Percentiles rank a stretch among this genome's conserved stretches.
These are phyloP conservation scores for Chlamydotis undulata DNA, from an alignment of 2,113 vertebrate species.

Conservation along the genomic window DNA sequence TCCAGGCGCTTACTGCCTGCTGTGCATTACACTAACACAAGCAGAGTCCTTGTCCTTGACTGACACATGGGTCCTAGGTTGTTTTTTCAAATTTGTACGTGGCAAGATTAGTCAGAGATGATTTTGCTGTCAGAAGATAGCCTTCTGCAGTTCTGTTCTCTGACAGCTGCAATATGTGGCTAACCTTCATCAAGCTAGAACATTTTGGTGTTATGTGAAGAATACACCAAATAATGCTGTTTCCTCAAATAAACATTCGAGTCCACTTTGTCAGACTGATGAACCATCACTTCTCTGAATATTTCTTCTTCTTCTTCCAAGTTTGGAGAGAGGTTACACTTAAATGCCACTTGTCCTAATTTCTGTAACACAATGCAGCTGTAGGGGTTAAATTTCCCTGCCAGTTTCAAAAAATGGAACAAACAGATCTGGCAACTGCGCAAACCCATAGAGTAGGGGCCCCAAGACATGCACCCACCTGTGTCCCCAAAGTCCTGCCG, in stretches of 20 bases:
- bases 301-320: background rate
- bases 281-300: background rate
- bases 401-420: background rate
- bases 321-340: background rate
- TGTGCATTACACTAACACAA: background rate
- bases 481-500: background rate
- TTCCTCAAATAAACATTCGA: conserved; percentile 1
- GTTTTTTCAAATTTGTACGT: background rate
- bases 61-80: background rate
- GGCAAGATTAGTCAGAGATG: conserved; percentile 51
- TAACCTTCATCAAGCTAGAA: conserved; percentile 39
- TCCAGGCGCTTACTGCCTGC: background rate
- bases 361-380: background rate
- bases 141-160: background rate
- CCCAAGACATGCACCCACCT: background rate
- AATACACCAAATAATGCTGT: background rate
- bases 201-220: background rate
- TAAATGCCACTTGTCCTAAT: background rate
- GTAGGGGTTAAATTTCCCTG: background rate
- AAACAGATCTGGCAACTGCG: background rate
- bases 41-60: conserved; percentile 36
- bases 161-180: conserved; percentile 44
- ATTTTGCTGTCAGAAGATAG: conserved; percentile 55
- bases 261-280: background rate
- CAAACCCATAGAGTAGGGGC: background rate